Conservation (phyloP, 1,140 invertebrate species). For the Rhyzopertha dominica region DNA sequence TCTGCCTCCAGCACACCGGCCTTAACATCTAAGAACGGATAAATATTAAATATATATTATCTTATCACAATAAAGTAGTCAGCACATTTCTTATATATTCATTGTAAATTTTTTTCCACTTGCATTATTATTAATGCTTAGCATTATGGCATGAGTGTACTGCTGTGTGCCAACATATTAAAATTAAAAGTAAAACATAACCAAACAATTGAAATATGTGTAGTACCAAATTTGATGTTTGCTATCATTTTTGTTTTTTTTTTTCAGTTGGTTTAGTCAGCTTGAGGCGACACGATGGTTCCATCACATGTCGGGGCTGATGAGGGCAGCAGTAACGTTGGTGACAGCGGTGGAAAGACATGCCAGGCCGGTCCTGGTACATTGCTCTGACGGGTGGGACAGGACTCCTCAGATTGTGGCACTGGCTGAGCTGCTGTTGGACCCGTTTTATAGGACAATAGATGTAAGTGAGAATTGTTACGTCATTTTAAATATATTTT, state of each 20-base stretch:
- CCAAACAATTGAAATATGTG: too few relatives aligned
- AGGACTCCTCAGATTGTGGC: conserved; percentile 91
- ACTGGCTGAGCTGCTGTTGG: conserved; percentile 84
- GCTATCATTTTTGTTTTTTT: conserved; percentile 8
- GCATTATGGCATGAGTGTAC: too few relatives aligned
- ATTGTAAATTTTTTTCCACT: too few relatives aligned
- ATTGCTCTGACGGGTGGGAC: conserved; percentile 97
- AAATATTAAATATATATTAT: too few relatives aligned
- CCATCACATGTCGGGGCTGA: conserved; percentile 77
- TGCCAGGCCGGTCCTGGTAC: conserved; percentile 86
- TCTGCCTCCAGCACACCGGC: too few relatives aligned
- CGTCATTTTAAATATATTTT: too few relatives aligned
- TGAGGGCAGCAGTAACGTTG: conserved; percentile 74
- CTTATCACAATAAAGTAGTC: too few relatives aligned
- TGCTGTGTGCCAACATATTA: too few relatives aligned
- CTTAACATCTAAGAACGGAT: too few relatives aligned
- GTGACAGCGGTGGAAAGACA: conserved; percentile 76
- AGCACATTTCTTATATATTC: too few relatives aligned
- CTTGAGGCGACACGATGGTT: conserved; percentile 88
- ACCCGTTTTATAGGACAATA: conserved; percentile 89
- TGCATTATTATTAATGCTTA: too few relatives aligned
- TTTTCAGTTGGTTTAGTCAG: conserved; percentile 76
- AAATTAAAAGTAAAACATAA: too few relatives aligned
- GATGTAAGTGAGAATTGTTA: conserved; percentile 70
- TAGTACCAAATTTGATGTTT: conserved; percentile 1